These are phyloP conservation scores for Hypanus sabinus DNA, from an alignment of 2,113 vertebrate genomes.

Conservation along the genomic window DNA sequence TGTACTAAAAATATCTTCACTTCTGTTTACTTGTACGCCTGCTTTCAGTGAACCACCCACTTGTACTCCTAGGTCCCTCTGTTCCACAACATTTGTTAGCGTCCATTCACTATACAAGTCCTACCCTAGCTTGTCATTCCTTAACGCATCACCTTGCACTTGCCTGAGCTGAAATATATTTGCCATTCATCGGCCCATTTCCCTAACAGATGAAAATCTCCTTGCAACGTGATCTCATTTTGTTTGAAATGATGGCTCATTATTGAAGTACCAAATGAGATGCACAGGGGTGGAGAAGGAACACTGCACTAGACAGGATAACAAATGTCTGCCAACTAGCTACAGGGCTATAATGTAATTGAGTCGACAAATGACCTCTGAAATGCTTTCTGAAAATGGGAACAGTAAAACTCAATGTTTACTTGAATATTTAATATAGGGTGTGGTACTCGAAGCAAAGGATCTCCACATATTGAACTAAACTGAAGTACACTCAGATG, in stretches of 20 bases:
- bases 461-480: neutral
- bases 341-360: neutral
- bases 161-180: too few relatives aligned
- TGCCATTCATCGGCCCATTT: too few relatives aligned
- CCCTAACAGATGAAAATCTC: neutral
- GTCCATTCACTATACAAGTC: too few relatives aligned
- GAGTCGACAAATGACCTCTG: neutral
- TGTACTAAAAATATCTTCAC: too few relatives aligned
- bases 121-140: too few relatives aligned
- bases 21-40: too few relatives aligned
- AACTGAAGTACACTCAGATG: neutral
- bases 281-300: neutral
- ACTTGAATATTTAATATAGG: neutral
- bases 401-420: neutral
- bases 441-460: neutral
- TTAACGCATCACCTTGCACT: too few relatives aligned
- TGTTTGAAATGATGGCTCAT: neutral
- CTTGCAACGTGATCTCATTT: neutral
- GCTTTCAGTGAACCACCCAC: too few relatives aligned
- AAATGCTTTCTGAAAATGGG: neutral
- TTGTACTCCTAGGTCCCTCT: too few relatives aligned
- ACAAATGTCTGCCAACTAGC: neutral
- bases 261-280: neutral
- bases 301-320: neutral
- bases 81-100: too few relatives aligned